Evolutionary conservation across 2,888 invertebrate genomes (phyloP), one percentile per base, ranked within the genome.

Genomic region (Agapostemon virescens): DNA sequence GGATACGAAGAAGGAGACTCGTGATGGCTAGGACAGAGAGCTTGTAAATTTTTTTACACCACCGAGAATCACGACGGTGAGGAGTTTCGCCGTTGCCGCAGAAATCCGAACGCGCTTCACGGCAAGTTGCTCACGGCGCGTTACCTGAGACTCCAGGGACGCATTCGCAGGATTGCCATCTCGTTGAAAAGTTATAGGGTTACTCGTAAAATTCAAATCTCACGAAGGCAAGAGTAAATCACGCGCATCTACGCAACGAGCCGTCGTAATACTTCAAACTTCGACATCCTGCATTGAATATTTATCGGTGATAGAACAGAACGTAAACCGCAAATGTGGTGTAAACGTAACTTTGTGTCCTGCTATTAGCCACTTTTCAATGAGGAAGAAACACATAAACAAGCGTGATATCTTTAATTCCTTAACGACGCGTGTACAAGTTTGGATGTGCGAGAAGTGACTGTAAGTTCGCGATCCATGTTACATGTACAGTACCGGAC

Each of bases 121-220:
- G 45, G 40, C 13, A 45, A 74, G 74, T 70, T 63, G 23, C 70
- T 30, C 45, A 49, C 15, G 20, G n/a, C 17, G 61, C 17, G 69
- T 61, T 69, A 66, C 58, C 63, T 11, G 63, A 20, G 64, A 26
- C 81, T 45, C 82, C 3, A 33, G 82, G 77, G 82, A 81, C 72
- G 66, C 76, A 73, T 80, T 68, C 81, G 73, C 69, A 68, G 69
- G 72, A 81, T 74, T 68, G 71, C 67, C 52, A 68, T 68, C 70
- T 49, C 68, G 77, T 78, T 11, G 58, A 36, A 55, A 71, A 81
- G 74, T 82, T 82, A 78, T 67, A 77, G 42, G 71, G 61, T 55
- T 69, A 30, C 74, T 78, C 82, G 77, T 78, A 74, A 82, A 82
- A 82, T 81, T 77, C 74, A 40, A 70, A 81, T 74, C 55, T 64